Evolutionary conservation across 2,888 invertebrate species (phyloP).

Genomic region (Mamestra brassicae): DNA sequence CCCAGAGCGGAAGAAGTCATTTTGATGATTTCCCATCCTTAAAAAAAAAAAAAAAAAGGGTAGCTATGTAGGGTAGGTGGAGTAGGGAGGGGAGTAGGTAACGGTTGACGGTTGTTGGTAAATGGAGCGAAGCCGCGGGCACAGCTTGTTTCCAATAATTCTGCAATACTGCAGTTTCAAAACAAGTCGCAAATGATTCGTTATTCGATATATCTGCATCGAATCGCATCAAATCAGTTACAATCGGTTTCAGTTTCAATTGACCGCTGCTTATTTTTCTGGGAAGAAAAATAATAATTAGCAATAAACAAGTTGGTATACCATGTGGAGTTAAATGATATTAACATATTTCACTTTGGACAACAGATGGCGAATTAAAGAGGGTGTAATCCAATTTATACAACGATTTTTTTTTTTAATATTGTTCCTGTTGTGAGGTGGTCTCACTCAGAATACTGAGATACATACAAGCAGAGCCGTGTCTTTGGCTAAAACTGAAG

Average conservation of each 20-base stretch:
- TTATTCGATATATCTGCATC: constrained; percentile 16
- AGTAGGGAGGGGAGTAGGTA: no score
- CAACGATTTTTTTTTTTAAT: background rate
- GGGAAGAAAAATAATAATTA: constrained; percentile 31
- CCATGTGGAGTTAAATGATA: constrained; percentile 9
- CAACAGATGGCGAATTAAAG: background rate
- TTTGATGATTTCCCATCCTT: no score
- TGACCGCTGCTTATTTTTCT: constrained; percentile 23
- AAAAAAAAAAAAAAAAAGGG: no score
- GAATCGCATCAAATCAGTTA: constrained; percentile 68
- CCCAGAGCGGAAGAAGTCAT: no score
- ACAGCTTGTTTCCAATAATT: background rate
- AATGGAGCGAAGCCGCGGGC: no score
- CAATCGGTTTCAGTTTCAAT: constrained; percentile 71
- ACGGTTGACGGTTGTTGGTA: no score
- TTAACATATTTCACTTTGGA: background rate
- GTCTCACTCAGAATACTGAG: no score
- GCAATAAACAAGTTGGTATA: constrained; percentile 12
- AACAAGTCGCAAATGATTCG: background rate
- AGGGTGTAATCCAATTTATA: background rate
- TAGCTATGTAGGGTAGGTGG: no score
- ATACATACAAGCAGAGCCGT: no score
- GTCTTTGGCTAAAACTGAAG: no score
- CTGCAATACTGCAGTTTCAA: constrained; percentile 4
- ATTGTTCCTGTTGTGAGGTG: no score